phyloP scores from a whole-genome alignment of 2,888 invertebrate species.

The Aelia acuminata region DNA sequence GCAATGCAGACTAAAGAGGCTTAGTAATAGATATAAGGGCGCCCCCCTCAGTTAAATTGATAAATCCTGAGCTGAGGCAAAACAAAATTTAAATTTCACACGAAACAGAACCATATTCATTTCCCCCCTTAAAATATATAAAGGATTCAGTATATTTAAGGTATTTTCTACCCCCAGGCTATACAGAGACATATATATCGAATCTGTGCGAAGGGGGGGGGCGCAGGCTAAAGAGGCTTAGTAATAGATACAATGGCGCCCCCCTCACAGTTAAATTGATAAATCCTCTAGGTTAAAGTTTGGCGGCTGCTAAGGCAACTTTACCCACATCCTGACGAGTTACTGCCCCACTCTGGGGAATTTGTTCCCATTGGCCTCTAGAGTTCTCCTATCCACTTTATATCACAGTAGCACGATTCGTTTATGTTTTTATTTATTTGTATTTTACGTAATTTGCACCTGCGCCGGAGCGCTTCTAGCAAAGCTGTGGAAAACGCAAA shows the following conservation, averaged over 20 bases:
- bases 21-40: neutral
- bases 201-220: neutral
- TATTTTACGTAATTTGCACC: no score
- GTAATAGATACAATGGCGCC: neutral
- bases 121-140: no score
- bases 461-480: no score
- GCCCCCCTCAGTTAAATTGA: conserved; percentile 21
- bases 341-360: neutral
- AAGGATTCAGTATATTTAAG: no score
- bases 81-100: no score
- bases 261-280: conserved; percentile 33
- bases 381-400: neutral
- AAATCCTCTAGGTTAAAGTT: conserved; percentile 23
- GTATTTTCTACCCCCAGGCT: neutral
- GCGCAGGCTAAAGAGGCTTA: neutral
- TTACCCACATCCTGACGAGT: neutral
- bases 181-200: neutral
- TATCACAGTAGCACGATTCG: neutral
- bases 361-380: neutral
- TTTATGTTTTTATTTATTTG: neutral
- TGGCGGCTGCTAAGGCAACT: neutral
- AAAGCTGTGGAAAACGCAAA: no score
- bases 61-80: no score
- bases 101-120: no score
- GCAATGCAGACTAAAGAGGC: neutral